Evolutionary conservation across 2,888 invertebrate species (phyloP).

Genomic region (Uropetala carovei): DNA sequence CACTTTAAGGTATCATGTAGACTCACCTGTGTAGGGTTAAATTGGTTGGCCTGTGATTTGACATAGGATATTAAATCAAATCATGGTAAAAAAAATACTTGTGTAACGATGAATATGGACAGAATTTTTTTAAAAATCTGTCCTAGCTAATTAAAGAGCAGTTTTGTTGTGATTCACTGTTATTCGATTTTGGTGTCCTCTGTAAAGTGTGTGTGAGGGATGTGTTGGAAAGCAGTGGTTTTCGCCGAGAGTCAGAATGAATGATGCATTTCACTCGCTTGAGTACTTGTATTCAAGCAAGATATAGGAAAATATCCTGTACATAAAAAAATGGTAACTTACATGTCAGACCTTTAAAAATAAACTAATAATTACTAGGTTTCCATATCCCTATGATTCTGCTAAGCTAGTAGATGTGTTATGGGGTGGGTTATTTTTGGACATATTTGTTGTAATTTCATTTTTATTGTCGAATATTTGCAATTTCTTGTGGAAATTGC

Average conservation of each 20-base stretch:
- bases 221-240: slow-evolving; percentile 44
- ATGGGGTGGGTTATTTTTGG: slow-evolving; percentile 60
- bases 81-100: slow-evolving; percentile 36
- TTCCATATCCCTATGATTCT: slow-evolving; percentile 54
- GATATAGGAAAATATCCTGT: slow-evolving; percentile 37
- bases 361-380: slow-evolving; percentile 25
- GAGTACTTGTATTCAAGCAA: slow-evolving; percentile 24
- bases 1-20: slow-evolving; percentile 43
- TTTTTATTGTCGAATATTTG: slow-evolving; percentile 27
- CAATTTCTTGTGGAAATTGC: slow-evolving; percentile 63
- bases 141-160: slow-evolving; percentile 30
- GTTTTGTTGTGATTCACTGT: slow-evolving; percentile 39
- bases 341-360: slow-evolving; percentile 59
- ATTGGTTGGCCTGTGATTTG: slow-evolving; percentile 56
- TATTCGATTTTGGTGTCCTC: slow-evolving; percentile 45
- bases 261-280: slow-evolving; percentile 58
- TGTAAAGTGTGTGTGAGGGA: slow-evolving; percentile 47
- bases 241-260: slow-evolving; percentile 34
- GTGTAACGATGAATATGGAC: slow-evolving; percentile 20
- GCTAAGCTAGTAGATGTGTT: slow-evolving; percentile 47
- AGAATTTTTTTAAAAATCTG: background rate
- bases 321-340: slow-evolving; percentile 42
- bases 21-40: slow-evolving; percentile 51
- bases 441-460: slow-evolving; percentile 51
- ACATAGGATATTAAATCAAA: slow-evolving; percentile 30